Conservation (phyloP, 2,113 vertebrate species). For the Poicephalus meyeri region DNA sequence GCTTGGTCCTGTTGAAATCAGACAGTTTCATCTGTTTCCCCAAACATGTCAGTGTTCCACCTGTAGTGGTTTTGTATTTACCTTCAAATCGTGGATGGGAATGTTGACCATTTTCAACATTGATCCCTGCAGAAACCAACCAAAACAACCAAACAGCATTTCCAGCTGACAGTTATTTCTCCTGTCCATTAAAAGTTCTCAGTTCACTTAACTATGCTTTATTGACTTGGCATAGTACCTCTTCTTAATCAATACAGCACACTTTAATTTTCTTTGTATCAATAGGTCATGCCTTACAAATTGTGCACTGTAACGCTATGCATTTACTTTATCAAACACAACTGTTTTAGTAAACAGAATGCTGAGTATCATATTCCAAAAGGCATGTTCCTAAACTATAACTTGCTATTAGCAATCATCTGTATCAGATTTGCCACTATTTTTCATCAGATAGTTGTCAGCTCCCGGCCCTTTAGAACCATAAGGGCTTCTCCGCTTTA, state of each 20-base stretch:
- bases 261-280: background rate
- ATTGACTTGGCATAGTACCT: background rate
- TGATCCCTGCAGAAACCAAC: background rate
- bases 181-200: background rate
- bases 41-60: background rate
- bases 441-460: background rate
- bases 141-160: background rate
- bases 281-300: background rate
- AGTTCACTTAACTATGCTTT: background rate
- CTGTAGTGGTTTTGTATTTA: background rate
- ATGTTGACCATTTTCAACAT: background rate
- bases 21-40: background rate
- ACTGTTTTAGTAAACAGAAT: background rate
- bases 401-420: background rate
- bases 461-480: background rate
- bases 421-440: background rate
- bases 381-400: background rate
- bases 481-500: background rate
- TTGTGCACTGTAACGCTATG: fast-evolving
- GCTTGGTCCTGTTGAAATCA: background rate
- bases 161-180: background rate
- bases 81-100: background rate
- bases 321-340: background rate
- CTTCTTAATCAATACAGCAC: background rate
- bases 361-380: background rate